Evolutionary conservation across 2,113 vertebrate genomes (phyloP).

Genomic region (Holacanthus passer): DNA sequence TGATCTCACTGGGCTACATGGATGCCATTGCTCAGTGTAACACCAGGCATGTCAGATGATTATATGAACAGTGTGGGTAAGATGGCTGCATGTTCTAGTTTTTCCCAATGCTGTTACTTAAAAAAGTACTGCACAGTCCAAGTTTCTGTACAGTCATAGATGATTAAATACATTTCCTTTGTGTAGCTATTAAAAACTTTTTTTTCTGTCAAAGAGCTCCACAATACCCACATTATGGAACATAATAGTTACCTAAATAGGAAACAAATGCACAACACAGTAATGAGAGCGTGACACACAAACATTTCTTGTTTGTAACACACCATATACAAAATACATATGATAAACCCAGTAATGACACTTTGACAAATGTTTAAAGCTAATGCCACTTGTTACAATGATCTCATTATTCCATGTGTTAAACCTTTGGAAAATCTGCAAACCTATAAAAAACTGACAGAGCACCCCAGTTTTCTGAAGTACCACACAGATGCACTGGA

Average conservation of each 20-base stretch:
- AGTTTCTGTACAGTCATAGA: neutral
- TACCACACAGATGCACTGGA: neutral
- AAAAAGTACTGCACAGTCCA: neutral
- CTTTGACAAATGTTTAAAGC: neutral
- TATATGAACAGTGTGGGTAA: neutral
- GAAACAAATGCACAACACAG: neutral
- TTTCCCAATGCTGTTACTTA: neutral
- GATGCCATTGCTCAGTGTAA: neutral
- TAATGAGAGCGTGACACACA: neutral
- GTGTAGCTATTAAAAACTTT: neutral
- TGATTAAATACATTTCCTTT: conserved; percentile 2
- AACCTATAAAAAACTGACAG: neutral
- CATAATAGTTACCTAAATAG: neutral
- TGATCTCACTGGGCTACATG: neutral
- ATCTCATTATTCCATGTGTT: neutral
- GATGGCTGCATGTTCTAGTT: neutral
- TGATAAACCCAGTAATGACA: neutral
- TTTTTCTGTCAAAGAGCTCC: neutral
- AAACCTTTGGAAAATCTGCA: neutral
- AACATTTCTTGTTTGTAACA: neutral
- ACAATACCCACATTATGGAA: neutral
- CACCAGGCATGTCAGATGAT: neutral
- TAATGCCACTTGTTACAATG: too few species aligned
- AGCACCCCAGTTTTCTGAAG: neutral
- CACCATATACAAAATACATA: neutral